Evolutionary conservation across 1,140 invertebrate species (phyloP).

Genomic region (Rhizoglyphus robini): DNA sequence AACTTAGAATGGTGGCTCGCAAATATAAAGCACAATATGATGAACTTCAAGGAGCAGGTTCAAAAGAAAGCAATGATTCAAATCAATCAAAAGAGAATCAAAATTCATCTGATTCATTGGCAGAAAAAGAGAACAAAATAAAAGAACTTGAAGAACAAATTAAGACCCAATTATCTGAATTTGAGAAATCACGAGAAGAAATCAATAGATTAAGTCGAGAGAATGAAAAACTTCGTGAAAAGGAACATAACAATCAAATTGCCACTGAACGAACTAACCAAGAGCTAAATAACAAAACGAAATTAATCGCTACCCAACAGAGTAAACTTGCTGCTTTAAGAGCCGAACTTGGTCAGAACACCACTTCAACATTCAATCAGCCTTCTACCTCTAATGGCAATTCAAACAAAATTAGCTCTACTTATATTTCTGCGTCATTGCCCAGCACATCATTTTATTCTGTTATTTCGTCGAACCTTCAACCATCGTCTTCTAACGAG

Average conservation of each 20-base stretch:
- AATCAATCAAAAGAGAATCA: background rate
- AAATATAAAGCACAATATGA: constrained; percentile 18
- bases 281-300: background rate
- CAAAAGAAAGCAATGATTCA: background rate
- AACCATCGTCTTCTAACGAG: background rate
- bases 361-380: background rate
- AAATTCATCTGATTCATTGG: background rate
- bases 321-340: background rate
- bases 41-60: background rate
- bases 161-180: background rate
- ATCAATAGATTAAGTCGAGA: background rate
- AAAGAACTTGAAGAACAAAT: background rate
- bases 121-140: background rate
- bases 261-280: background rate
- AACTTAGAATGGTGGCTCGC: background rate
- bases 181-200: background rate
- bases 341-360: background rate
- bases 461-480: background rate
- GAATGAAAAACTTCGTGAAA: background rate
- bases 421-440: background rate
- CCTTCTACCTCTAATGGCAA: background rate
- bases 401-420: background rate
- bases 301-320: background rate
- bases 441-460: background rate
- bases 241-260: background rate